Evolutionary conservation across 2,797 vertebrate genomes (phyloP), one percentile per base, ranked within the genome.

Genomic region (Fringilla coelebs): DNA sequence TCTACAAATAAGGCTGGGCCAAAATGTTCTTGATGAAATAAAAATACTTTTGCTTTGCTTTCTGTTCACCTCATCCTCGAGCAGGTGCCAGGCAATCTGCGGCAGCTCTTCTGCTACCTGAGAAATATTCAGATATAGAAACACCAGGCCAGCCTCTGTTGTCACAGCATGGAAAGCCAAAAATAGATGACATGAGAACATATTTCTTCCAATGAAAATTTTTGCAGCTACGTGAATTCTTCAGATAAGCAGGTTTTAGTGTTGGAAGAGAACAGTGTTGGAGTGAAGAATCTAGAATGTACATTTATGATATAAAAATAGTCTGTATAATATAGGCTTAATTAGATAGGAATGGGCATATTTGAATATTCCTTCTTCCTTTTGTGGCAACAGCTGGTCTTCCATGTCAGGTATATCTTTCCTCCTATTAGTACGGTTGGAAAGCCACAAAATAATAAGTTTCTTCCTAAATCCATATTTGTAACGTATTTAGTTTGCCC

Each of bases 41-140:
- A 93, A 96, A 96, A 93, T 92, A 95, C 90, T 85, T 90, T 76
- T 3, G 10, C 74, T 88, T 85, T 92, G 40, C 74, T 94, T 94
- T 91, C 79, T 54, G 62, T 80, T 96, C 89, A 93, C 89, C 92
- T 92, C 78, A 67, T 89, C 72, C 68, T 80, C 10, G 0, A 94
- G 85, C 90, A 95, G 85, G 90, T 93, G 93, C 90, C 87, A 93
- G 62, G 82, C 94, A 96, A 94, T 95, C 95, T 93, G 90, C 5
- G 5, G 72, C 85, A 87, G 86, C 81, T 93, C 54, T 57, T 85
- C 92, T 7, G 68, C 90, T 96, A 96, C 94, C 94, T 96, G 93
- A 79, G 90, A 85, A 86, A 26, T 4, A 5, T 73, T 84, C 89
- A 60, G 32, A 89, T 91, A 86, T 94, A 93, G 94, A 84, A 94